Base-by-base conservation (phyloP, 2,113 vertebrate species). In the Alexandromys fortis region DNA sequence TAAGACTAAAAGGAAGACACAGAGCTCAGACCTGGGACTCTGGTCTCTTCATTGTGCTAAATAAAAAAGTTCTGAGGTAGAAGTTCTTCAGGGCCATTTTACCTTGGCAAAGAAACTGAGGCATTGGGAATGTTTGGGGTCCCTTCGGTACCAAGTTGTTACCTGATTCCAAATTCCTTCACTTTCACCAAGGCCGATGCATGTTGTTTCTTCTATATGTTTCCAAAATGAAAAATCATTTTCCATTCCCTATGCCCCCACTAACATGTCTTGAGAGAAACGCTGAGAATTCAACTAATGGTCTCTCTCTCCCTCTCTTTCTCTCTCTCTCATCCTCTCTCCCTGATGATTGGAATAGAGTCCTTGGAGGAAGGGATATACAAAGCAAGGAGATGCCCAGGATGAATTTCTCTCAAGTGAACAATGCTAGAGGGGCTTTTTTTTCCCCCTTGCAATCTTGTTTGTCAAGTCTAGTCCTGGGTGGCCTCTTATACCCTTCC, bases 321-420 rank as follows among this genome's bases (percentile, higher is more conserved):
- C 35, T 52, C 13, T 52, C 52, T 52, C 52, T 55, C 82, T 33
- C 5, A 0, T 30, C 24, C 47, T 16, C 22, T 70, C 14, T 26
- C 67, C 28, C 67, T 55, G 14, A 8, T n/a, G 16, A 52, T 49
- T 42, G 52, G 65, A 77, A 28, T 42, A 70, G 52, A 47, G 28
- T 35, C 89, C 79, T 19, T 16, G 33, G 63, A 88, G 30, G 49
- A 38, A 90, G 26, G 45, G 52, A 91, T 87, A 88, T 78, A 83
- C 92, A 92, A 90, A 26, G 33, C 68, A 49, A 10, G 87, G 67
- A 49, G 45, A 81, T 67, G 65, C 81, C 42, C 1, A 75, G 75
- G 35, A 38, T 89, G 78, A 89, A 52, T 79, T 89, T 90, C 17
- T 94, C 73, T 79, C 72, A 67, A n/a, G 86, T 47, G 86, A 88